A percentile compares a stretch with the other conserved stretches of the same genome.
Conservation (phyloP, 2,888 invertebrate genomes). For the Branchipolynoe longqiensis region DNA sequence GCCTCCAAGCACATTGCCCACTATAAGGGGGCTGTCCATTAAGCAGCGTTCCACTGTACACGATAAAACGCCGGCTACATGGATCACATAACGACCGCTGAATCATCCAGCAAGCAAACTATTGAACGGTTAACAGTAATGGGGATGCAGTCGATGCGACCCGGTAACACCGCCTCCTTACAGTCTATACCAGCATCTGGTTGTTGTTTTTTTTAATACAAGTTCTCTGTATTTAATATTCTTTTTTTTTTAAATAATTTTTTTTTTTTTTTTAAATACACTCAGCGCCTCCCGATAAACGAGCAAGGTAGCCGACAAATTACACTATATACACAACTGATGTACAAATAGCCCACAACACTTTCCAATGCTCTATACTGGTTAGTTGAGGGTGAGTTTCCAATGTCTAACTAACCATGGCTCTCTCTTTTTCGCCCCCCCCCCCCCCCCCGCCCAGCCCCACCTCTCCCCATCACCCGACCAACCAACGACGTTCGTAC, state of each 20-base stretch:
- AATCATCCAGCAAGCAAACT: constrained; percentile 8
- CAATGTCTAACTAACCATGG: no score
- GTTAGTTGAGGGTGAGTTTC: no score
- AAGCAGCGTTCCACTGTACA: background rate
- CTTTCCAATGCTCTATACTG: background rate
- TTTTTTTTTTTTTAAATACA: no score
- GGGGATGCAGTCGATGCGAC: no score
- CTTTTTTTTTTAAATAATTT: background rate
- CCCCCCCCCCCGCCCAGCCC: no score
- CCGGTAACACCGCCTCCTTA: background rate
- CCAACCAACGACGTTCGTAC: no score
- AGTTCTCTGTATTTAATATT: background rate
- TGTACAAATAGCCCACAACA: constrained; percentile 42
- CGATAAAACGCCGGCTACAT: background rate
- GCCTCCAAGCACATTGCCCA: no score
- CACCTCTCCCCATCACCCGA: no score
- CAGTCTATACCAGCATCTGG: background rate
- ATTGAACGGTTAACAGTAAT: background rate
- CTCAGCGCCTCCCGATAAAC: background rate
- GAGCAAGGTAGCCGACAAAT: background rate
- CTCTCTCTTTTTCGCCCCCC: no score
- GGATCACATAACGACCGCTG: background rate
- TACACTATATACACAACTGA: constrained; percentile 34
- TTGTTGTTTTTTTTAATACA: background rate
- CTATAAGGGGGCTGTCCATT: background rate